These are phyloP conservation scores for Nomada ruficornis DNA, from an alignment of 2,888 invertebrate species.

Conservation along the genomic window DNA sequence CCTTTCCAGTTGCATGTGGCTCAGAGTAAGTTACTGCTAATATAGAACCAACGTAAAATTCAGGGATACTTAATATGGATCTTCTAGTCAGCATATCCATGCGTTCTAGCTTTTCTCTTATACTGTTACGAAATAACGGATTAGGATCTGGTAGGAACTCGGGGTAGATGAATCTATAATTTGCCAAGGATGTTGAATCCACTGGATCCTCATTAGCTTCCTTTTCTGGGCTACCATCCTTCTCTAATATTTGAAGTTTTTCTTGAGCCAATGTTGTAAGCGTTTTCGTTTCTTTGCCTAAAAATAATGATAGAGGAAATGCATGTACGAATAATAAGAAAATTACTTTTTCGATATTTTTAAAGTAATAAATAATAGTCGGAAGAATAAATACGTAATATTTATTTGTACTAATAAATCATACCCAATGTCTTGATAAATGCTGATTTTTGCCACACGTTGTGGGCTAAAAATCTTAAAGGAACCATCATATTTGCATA, in stretches of 20 bases:
- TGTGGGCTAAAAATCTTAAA: constrained; percentile 37
- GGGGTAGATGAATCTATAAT: constrained; percentile 87
- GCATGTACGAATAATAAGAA: not conserved
- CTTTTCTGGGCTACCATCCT: not conserved
- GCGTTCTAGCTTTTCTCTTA: constrained; percentile 95
- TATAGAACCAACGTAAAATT: constrained; percentile 98
- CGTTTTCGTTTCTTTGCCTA: constrained; percentile 41
- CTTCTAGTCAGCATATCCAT: constrained; percentile 96
- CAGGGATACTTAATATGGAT: constrained; percentile 94
- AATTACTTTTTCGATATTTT: not conserved
- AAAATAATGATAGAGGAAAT: constrained; percentile 11
- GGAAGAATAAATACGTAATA: not conserved
- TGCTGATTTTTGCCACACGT: constrained; percentile 26
- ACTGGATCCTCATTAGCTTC: not conserved
- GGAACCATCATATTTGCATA: constrained; percentile 45
- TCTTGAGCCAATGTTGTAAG: constrained; percentile 18
- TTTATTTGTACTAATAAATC: constrained; percentile 10
- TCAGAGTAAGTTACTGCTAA: constrained; percentile 95
- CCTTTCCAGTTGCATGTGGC: constrained; percentile 92
- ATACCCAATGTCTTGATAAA: constrained; percentile 45
- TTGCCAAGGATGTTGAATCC: not conserved
- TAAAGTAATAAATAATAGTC: not conserved
- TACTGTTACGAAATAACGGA: constrained; percentile 90
- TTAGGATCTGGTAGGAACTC: constrained; percentile 97
- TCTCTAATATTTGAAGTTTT: not conserved